Percentiles rank a stretch among this genome's conserved stretches.
Conservation (phyloP, 2,797 vertebrate species). For the Rhabdophis nuchalis region DNA sequence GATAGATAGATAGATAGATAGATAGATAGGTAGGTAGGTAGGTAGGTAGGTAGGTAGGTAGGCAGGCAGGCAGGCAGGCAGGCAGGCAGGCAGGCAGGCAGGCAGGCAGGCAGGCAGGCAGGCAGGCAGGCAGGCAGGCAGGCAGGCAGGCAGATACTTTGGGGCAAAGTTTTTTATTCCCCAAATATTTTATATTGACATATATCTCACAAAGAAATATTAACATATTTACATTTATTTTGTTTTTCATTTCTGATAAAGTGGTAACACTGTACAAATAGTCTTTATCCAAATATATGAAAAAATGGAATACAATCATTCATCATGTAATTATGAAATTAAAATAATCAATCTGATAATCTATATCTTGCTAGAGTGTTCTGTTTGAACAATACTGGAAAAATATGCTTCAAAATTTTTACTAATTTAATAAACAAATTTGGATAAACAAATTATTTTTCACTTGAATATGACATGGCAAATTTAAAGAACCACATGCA, state of each 20-base stretch:
- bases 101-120: too few relatives aligned
- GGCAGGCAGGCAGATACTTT: not conserved
- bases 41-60: too few relatives aligned
- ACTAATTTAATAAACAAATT: conserved; percentile 56
- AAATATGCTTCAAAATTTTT: conserved; percentile 58
- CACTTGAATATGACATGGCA: conserved; percentile 46
- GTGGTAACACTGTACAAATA: not conserved
- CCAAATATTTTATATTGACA: not conserved
- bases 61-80: too few relatives aligned
- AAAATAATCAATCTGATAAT: conserved; percentile 51
- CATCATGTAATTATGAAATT: not conserved
- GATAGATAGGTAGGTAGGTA: too few relatives aligned
- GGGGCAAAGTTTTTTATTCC: not conserved
- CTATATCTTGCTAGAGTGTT: conserved; percentile 50
- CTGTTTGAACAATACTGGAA: conserved; percentile 50
- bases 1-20: too few relatives aligned
- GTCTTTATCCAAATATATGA: not conserved
- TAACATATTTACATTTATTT: not conserved
- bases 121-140: too few relatives aligned
- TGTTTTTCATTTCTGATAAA: not conserved
- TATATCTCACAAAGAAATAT: not conserved
- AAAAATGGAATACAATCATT: conserved; percentile 25
- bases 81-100: too few relatives aligned
- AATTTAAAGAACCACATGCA: conserved; percentile 38
- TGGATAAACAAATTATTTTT: conserved; percentile 31